Percentiles rank a stretch among this genome's conserved stretches.
These are phyloP conservation scores for Agrochola lota DNA, from an alignment of 2,888 invertebrate genomes.

Conservation along the genomic window DNA sequence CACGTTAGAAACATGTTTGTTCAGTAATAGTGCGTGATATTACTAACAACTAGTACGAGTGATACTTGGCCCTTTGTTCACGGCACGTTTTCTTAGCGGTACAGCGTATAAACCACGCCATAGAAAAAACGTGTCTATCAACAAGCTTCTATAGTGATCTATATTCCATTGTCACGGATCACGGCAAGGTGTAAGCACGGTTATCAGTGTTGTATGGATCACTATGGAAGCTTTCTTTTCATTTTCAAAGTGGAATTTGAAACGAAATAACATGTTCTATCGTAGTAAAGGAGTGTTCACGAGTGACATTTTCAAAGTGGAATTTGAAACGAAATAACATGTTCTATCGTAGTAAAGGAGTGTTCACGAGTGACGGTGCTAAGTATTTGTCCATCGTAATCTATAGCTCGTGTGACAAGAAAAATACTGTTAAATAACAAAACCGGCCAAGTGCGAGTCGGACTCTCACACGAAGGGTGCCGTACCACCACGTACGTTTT, in stretches of 20 bases:
- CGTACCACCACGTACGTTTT: no score
- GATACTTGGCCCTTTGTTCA: background rate
- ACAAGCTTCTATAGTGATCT: background rate
- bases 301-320: background rate
- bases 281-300: no score
- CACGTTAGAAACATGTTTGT: constrained; percentile 1
- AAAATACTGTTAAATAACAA: no score
- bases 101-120: background rate
- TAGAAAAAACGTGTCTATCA: background rate
- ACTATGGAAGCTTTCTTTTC: background rate
- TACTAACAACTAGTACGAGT: background rate
- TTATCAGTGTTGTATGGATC: no score
- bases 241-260: background rate
- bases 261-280: no score
- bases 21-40: background rate
- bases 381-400: background rate
- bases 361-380: background rate
- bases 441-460: no score
- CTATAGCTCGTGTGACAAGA: no score
- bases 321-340: no score
- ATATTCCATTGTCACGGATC: no score
- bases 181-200: no score
- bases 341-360: no score
- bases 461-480: no score
- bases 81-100: background rate